Percentiles rank a stretch among this genome's conserved stretches.
Conservation (phyloP, 2,888 invertebrate genomes). For the Mesorhabditis belari region DNA sequence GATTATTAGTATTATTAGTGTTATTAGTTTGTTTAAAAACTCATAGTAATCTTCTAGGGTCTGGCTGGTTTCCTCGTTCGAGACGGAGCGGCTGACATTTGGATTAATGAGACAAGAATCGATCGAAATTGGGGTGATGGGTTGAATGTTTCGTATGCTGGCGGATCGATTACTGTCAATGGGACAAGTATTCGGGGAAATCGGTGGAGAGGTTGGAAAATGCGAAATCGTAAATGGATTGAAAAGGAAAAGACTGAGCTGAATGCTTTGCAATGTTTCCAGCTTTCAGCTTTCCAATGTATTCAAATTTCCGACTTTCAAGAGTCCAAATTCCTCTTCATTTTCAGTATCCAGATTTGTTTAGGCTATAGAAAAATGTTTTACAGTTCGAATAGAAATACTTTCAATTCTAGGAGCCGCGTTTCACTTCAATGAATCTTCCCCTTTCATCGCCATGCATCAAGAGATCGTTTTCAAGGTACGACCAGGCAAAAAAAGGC, state of each 20-base stretch:
- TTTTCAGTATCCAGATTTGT: too few species aligned
- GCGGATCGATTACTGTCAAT: conserved; percentile 86
- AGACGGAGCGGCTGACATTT: conserved; percentile 85
- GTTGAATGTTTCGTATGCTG: conserved; percentile 86
- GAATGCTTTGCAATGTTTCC: too few species aligned
- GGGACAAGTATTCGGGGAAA: conserved; percentile 78
- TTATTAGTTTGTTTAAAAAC: not conserved
- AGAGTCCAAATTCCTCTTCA: too few species aligned
- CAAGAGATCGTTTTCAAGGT: conserved; percentile 68
- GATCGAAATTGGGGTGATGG: conserved; percentile 88
- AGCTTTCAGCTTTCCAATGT: too few species aligned
- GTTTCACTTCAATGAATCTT: conserved; percentile 81
- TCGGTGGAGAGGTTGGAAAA: conserved; percentile 66
- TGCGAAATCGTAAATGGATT: too few species aligned
- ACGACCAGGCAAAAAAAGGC: not conserved
- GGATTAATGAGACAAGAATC: conserved; percentile 79
- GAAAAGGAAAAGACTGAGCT: too few species aligned
- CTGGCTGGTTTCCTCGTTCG: conserved; percentile 60
- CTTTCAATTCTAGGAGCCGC: conserved; percentile 65
- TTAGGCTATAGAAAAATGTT: too few species aligned
- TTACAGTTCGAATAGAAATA: too few species aligned
- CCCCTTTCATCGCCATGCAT: conserved; percentile 72
- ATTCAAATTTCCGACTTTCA: too few species aligned
- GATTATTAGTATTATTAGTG: too few species aligned
- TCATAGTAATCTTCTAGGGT: not conserved